Conservation (phyloP, 2,797 vertebrate genomes). For the Trachurus trachurus region DNA sequence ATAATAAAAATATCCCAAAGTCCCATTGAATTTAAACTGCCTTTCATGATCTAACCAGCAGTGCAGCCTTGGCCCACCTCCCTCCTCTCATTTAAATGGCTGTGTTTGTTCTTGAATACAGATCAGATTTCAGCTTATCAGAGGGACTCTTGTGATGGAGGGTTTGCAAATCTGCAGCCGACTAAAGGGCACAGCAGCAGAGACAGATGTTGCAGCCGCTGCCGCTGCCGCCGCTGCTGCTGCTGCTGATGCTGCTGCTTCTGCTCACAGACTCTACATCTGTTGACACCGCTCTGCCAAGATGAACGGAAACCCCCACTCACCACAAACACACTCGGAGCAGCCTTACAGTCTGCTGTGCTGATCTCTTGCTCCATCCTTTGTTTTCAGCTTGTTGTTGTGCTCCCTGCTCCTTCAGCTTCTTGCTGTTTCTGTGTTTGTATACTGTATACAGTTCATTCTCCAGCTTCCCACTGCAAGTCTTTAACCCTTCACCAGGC, state of each 20-base stretch:
- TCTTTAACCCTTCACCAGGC: constrained; percentile 21
- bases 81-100: constrained; percentile 5
- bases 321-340: constrained; percentile 11
- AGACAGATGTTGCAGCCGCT: constrained; percentile 65
- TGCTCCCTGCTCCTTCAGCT: not conserved
- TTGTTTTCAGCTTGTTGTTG: constrained; percentile 21
- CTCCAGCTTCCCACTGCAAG: not conserved
- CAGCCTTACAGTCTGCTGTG: not conserved
- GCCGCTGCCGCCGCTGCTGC: not conserved
- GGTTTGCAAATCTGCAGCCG: constrained; percentile 46
- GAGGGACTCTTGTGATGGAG: constrained; percentile 51
- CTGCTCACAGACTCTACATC: constrained; percentile 64
- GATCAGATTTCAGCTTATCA: constrained; percentile 44
- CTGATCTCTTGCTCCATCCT: constrained; percentile 23
- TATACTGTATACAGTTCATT: constrained; percentile 16
- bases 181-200: constrained; percentile 67
- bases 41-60: not conserved
- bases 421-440: constrained; percentile 4
- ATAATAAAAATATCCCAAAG: no score
- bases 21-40: not conserved
- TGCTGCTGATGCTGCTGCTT: constrained; percentile 53
- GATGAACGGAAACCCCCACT: constrained; percentile 33
- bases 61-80: not conserved
- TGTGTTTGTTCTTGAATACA: constrained; percentile 22
- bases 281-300: constrained; percentile 61